A percentile compares a stretch with the other conserved stretches of the same genome.
phyloP scores from a whole-genome alignment of 2,888 invertebrate species.

The Ceraclea dissimilis region DNA sequence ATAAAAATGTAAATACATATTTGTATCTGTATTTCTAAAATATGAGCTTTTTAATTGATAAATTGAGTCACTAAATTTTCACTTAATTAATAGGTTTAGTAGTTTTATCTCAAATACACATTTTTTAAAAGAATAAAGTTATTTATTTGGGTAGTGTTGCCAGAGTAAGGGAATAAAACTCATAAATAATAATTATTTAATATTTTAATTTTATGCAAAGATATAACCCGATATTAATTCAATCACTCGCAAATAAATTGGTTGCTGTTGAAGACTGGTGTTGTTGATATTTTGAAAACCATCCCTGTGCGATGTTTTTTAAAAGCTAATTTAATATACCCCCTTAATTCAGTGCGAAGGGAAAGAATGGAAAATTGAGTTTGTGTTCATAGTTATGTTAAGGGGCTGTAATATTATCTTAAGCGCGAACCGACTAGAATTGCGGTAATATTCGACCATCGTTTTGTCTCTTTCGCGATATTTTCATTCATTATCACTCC shows the following conservation, averaged over 20 bases:
- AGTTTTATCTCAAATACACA: too few species aligned
- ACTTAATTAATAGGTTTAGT: too few species aligned
- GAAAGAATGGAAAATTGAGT: conserved; percentile 15
- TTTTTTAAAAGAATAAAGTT: too few species aligned
- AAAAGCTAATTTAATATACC: conserved; percentile 16
- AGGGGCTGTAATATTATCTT: conserved; percentile 24
- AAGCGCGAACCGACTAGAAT: conserved; percentile 22
- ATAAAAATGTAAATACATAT: too few species aligned
- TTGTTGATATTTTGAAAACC: conserved; percentile 3
- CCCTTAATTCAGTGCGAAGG: conserved; percentile 12
- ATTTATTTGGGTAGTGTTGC: too few species aligned
- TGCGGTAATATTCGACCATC: conserved; percentile 21
- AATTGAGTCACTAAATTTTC: too few species aligned
- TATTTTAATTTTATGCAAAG: neutral
- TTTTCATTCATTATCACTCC: conserved; percentile 16
- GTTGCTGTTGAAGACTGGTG: neutral
- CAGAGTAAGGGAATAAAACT: too few species aligned
- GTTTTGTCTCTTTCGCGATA: conserved; percentile 13
- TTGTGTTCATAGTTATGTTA: conserved; percentile 18
- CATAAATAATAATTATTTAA: too few species aligned
- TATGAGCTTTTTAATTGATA: too few species aligned
- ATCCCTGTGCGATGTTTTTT: conserved; percentile 7
- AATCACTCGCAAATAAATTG: neutral
- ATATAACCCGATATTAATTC: neutral
- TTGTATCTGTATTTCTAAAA: too few species aligned